Evolutionary conservation across 1,140 invertebrate species (phyloP).

Genomic region (Danaus melanippus): DNA sequence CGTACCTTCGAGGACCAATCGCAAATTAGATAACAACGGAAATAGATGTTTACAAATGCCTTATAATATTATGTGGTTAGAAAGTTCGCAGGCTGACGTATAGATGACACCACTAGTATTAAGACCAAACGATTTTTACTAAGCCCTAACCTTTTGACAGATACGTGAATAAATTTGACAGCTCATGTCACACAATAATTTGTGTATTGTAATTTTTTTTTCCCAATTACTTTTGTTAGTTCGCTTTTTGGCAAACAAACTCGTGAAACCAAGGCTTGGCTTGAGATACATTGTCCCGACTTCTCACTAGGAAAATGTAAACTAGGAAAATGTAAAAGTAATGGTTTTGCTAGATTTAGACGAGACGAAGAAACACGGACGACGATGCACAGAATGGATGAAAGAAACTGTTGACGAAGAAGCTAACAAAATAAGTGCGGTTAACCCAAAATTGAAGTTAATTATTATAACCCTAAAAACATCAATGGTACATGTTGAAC

Average conservation of each 20-base stretch:
- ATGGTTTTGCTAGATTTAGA: conserved; percentile 8
- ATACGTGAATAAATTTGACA: conserved; percentile 17
- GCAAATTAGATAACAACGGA: too few relatives aligned
- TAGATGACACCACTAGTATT: conserved; percentile 12
- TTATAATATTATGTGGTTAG: neutral
- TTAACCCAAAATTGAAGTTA: too few relatives aligned
- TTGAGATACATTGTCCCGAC: conserved; percentile 18
- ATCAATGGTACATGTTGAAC: too few relatives aligned
- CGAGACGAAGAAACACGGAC: too few relatives aligned
- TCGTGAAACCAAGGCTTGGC: conserved; percentile 14
- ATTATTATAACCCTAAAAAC: too few relatives aligned
- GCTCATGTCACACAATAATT: conserved; percentile 9
- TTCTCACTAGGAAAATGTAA: conserved; percentile 18
- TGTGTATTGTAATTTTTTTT: too few relatives aligned
- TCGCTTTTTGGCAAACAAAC: conserved; percentile 10
- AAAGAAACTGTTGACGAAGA: too few relatives aligned
- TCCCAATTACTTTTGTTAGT: neutral
- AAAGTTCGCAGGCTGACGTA: conserved; percentile 14
- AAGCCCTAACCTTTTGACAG: conserved; percentile 11
- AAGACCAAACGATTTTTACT: conserved; percentile 16
- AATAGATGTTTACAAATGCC: too few relatives aligned
- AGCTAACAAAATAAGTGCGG: too few relatives aligned
- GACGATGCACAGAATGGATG: too few relatives aligned
- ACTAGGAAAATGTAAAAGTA: too few relatives aligned
- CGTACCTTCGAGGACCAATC: conserved; percentile 73